Conservation (phyloP, 1,140 invertebrate species). For the Papilio glaucus region DNA sequence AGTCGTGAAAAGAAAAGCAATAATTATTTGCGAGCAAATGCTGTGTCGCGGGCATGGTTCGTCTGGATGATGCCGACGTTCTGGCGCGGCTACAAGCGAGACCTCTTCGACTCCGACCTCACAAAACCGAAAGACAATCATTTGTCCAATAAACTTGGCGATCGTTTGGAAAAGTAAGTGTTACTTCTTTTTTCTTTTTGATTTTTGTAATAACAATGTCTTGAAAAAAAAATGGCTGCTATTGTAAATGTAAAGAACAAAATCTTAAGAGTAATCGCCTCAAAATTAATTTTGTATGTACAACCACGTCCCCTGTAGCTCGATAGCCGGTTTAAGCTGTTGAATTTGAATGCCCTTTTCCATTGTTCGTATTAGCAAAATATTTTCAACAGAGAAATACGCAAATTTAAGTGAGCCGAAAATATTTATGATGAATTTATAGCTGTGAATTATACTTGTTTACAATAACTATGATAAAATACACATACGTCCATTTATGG, state of each 20-base stretch:
- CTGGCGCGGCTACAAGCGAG: constrained; percentile 86
- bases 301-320: not conserved
- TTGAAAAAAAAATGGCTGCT: not conserved
- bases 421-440: not conserved
- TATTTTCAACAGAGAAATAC: not conserved
- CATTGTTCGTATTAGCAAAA: not conserved
- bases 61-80: constrained; percentile 88
- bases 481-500: not conserved
- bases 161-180: constrained; percentile 86
- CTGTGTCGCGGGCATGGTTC: constrained; percentile 76
- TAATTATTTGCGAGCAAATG: constrained; percentile 72
- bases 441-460: not conserved
- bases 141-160: constrained; percentile 85
- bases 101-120: constrained; percentile 88
- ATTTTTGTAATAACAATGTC: not conserved
- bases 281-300: not conserved
- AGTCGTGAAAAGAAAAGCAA: constrained; percentile 77
- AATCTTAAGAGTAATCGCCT: not conserved
- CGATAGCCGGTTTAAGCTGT: not conserved
- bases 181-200: not conserved
- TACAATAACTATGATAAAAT: not conserved
- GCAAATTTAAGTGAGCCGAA: not conserved
- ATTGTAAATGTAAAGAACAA: not conserved
- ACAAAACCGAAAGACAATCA: constrained; percentile 86
- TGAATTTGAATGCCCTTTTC: not conserved